Evolutionary conservation across 1,140 invertebrate species (phyloP), one percentile per base, ranked within the genome.

Genomic region (Dendroctonus valens): DNA sequence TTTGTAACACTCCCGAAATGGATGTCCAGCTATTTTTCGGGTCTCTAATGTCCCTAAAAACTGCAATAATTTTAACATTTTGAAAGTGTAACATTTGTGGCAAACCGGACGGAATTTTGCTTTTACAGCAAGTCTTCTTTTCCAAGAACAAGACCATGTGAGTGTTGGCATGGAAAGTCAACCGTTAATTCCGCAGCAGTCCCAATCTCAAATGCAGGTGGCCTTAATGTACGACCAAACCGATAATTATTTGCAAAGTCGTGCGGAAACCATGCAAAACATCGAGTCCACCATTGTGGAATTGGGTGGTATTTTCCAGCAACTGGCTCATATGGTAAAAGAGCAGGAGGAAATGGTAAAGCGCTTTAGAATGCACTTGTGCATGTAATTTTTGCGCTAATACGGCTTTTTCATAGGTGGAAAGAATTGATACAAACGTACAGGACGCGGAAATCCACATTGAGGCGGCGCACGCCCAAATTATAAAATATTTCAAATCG

Each of bases 261-360:
- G 97, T 73, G 94, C 94, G 41, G 94, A 97, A 77, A 96, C 96
- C 0, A 99, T 99, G 96, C 94, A 98, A 79, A 98, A 94, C 78
- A 99, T 99, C 75, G 97, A 99, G 81, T 94, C 93, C 8, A 99
- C 97, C 39, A 99, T 99, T 75, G 94, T 99, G 11, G 97, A 99
- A 82, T 81, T 99, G n/a, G 97, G 97, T 6, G 93, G 92, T 48
- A 99, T 99, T 77, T 99, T 99, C 78, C 92, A 94, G 76, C 97
- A 99, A 78, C 81, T 99, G 69, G 96, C 97, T 14, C 91, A 94
- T 76, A 97, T 99, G 94, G 96, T 99, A 26, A 97, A 98, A 77
- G 97, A 99, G 81, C 98, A 99, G 81, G 96, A 98, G 80, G 97
- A 99, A 84, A 93, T 97, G 81, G 96, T 99, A n/a, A 7, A 7